Base-by-base conservation (phyloP, 1,140 invertebrate species). In the Drosophila pruinosa region DNA sequence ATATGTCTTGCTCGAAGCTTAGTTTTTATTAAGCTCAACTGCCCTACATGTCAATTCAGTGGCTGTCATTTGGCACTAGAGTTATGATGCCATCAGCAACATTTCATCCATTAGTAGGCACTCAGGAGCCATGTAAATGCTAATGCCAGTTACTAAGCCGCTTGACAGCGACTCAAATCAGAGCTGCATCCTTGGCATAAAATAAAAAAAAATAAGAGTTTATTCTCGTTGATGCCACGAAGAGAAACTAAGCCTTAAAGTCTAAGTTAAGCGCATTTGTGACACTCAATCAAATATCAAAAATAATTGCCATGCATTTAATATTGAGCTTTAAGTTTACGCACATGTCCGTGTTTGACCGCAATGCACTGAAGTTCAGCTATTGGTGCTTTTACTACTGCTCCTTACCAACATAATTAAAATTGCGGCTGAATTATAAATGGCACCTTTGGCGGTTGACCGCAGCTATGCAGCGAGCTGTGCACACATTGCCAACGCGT, bases 361-460 rank as follows among this genome's bases (percentile, higher is more conserved):
- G 36, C 45, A 57, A 68, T 38, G 31, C 8, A 24, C 15, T 2
- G 21, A 14, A 41, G 15, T 41, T n/a, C n/a, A n/a, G n/a, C n/a
- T n/a, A 2, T 4, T 34, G 17, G 0, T 47, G 56, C 19, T 31
- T 34, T 12, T 56, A 38, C 50, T 57, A 41, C 75, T 65, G 77
- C 62, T 59, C 70, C 61, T 75, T 75, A 72, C 75, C 79, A 83
- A 78, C 75, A 83, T 83, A 83, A 83, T 83, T 83, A 83, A 83
- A 83, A 82, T 75, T 83, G 75, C 65, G 79, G 79, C 76, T 82
- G 75, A 82, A 82, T 82, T 82, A 82, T 82, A 83, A 83, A 83
- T 83, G 70, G 72, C 79, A 83, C 79, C 79, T 83, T 79, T 78
- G 79, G 79, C 79, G 79, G 79, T 71, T 58, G 62, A 83, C 79